Base-by-base conservation (phyloP, 2,113 vertebrate species). In the Periophthalmus modestus region DNA sequence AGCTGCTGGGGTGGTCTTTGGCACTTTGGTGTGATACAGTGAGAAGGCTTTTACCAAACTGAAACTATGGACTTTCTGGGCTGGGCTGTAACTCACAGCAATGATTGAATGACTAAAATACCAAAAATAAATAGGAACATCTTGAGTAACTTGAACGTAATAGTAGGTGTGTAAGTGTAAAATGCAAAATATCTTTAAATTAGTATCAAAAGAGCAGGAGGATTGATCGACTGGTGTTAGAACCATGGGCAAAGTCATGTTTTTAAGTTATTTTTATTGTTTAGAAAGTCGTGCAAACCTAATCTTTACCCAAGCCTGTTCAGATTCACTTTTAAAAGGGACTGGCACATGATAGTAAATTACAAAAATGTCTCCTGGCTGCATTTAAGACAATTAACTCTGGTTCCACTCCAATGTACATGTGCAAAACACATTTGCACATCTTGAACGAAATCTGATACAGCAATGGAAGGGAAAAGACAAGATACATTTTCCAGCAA, bases 381-480 rank as follows among this genome's bases (percentile, higher is more conserved):
- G 75, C 78, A 58, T 87, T 66, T 69, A 66, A 28, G 80, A 82
- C 83, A 92, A 92, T 92, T 92, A 91, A 87, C 90, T 83, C 73
- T 70, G 80, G 88, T 91, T 88, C 89, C 80, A 87, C 87, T 91
- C 87, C 84, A 85, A 66, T 79, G 88, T 92, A 79, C 91, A 80
- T 87, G 79, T 87, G 85, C 84, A 85, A 89, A 91, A 86, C 88
- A 93, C 86, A 78, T 91, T 89, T 88, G 82, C 39, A 43, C 39
- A 43, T 74, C 75, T 82, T 19, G 77, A 46, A 80, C 36, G 81
- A 80, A 82, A 58, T 43, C 39, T 43, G 39, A 43, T 43, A 69
- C 78, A 75, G 73, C 77, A 68, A 13, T 71, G 71, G 74, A 83
- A 66, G 66, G 66, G 77, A 23, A 23, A 46, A 48, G 24, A 67